Evolutionary conservation across 2,797 vertebrate genomes (phyloP).

Genomic region (Galagoides demidoff): DNA sequence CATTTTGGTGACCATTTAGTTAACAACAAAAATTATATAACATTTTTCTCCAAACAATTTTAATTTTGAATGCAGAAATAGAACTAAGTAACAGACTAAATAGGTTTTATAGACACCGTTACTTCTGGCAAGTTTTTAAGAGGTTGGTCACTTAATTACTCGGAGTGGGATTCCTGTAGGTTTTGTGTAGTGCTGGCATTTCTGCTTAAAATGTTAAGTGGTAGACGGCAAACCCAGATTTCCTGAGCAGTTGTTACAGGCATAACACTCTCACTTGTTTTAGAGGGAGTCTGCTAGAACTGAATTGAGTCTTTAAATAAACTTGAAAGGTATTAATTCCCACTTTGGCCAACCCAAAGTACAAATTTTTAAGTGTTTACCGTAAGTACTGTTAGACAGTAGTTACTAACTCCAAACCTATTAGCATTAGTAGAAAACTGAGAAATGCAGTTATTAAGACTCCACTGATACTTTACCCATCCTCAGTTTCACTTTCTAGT

Average conservation of each 20-base stretch:
- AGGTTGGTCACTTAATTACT: constrained; percentile 74
- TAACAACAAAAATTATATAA: not conserved
- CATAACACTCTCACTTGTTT: constrained; percentile 73
- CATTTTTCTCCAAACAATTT: constrained; percentile 34
- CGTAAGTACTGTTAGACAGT: constrained; percentile 67
- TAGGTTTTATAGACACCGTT: constrained; percentile 61
- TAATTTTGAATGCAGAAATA: constrained; percentile 57
- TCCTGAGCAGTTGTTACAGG: constrained; percentile 64
- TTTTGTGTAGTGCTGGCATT: constrained; percentile 60
- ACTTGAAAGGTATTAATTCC: constrained; percentile 77
- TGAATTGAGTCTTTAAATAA: constrained; percentile 77
- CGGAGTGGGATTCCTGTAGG: constrained; percentile 64
- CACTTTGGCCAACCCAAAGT: constrained; percentile 76
- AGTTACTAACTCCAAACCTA: constrained; percentile 54
- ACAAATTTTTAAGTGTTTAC: constrained; percentile 81
- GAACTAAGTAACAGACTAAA: constrained; percentile 39
- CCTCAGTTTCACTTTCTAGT: not conserved
- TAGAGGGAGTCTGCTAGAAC: constrained; percentile 64
- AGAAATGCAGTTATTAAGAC: constrained; percentile 10
- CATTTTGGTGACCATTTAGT: constrained; percentile 25
- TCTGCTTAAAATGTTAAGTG: constrained; percentile 60
- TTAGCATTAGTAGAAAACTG: constrained; percentile 1
- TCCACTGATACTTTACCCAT: not conserved
- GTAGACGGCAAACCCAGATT: constrained; percentile 69
- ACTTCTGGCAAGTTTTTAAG: constrained; percentile 75